Conservation (phyloP, 2,888 invertebrate species). For the Entomobrya multifasciata region DNA sequence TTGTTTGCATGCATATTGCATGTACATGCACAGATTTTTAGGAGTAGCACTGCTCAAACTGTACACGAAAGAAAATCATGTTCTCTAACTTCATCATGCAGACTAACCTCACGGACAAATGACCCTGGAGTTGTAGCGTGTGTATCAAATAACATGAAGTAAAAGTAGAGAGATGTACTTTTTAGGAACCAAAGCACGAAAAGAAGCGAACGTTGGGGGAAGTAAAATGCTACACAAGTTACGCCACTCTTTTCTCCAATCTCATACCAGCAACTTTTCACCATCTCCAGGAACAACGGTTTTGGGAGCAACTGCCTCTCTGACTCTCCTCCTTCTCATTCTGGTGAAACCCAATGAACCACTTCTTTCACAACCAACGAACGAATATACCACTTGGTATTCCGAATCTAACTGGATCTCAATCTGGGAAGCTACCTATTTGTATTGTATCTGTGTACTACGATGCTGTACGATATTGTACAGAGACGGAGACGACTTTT, state of each 20-base stretch:
- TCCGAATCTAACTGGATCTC: conserved; percentile 36
- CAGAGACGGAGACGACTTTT: background rate
- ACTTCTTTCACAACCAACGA: conserved; percentile 15
- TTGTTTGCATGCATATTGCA: background rate
- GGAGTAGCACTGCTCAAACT: background rate
- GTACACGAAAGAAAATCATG: background rate
- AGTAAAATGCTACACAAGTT: conserved; percentile 30
- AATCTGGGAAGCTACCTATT: background rate
- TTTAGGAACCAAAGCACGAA: background rate
- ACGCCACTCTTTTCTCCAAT: conserved; percentile 57
- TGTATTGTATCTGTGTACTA: background rate
- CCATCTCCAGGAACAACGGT: conserved; percentile 45
- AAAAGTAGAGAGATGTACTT: conserved; percentile 40
- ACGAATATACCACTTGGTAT: background rate
- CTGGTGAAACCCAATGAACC: conserved; percentile 64
- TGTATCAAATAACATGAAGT: background rate
- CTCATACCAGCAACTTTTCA: conserved; percentile 54
- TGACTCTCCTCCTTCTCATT: conserved; percentile 68
- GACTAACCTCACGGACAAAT: background rate
- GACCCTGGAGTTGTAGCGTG: background rate
- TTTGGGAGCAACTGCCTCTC: conserved; percentile 50
- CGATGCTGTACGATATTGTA: conserved; percentile 14
- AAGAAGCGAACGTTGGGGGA: background rate
- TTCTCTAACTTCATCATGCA: no score
- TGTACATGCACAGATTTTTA: background rate